These are phyloP conservation scores for Tipula lateralis DNA, from an alignment of 2,888 invertebrate genomes.

Conservation along the genomic window DNA sequence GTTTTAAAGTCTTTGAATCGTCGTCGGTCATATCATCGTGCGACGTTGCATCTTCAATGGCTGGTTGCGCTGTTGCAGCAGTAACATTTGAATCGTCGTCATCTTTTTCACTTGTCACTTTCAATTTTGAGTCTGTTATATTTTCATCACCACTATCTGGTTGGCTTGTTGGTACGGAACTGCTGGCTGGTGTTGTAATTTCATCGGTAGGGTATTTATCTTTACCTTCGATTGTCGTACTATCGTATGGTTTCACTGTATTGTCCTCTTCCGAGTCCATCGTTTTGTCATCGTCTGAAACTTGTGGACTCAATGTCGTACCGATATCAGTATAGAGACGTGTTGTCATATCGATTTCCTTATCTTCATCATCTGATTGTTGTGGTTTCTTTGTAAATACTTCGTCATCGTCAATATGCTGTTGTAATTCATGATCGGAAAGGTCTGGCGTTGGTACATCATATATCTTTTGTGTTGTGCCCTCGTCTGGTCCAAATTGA, in stretches of 20 bases:
- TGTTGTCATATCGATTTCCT: background rate
- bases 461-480: conserved; percentile 33
- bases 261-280: conserved; percentile 9
- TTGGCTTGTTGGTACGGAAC: background rate
- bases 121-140: background rate
- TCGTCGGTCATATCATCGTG: background rate
- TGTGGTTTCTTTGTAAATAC: background rate
- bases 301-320: background rate
- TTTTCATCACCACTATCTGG: background rate
- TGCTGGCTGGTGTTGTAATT: background rate
- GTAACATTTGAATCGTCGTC: too few species aligned
- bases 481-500: conserved; percentile 28
- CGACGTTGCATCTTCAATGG: background rate
- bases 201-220: background rate
- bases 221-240: conserved; percentile 27
- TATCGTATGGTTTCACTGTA: conserved; percentile 27
- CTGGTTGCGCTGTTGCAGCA: background rate
- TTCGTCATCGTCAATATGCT: conserved; percentile 28
- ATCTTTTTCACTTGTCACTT: background rate
- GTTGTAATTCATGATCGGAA: conserved; percentile 33
- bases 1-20: background rate
- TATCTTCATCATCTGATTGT: conserved; percentile 24
- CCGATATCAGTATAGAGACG: background rate
- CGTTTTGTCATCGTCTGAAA: background rate
- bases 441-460: conserved; percentile 33